These are phyloP conservation scores for Phortica magna DNA, from an alignment of 2,888 invertebrate genomes.

Conservation along the genomic window DNA sequence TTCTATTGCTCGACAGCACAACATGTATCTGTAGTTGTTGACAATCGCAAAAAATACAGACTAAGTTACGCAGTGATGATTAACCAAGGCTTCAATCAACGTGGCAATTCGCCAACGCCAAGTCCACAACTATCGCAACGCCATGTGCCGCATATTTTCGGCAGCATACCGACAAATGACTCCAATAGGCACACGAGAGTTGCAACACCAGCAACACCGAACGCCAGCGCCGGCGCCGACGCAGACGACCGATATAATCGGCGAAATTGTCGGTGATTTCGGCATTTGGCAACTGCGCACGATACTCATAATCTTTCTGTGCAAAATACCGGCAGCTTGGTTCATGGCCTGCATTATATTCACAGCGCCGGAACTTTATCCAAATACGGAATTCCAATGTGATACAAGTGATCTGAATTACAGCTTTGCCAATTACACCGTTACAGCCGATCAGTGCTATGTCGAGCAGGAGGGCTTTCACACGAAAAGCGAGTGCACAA, in stretches of 20 bases:
- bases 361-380: slow-evolving; percentile 77
- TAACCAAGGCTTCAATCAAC: slow-evolving; percentile 38
- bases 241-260: slow-evolving; percentile 66
- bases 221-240: slow-evolving; percentile 4
- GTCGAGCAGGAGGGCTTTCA: slow-evolving; percentile 54
- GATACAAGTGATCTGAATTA: slow-evolving; percentile 52
- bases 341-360: slow-evolving; percentile 79
- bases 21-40: background rate
- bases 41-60: slow-evolving; percentile 9
- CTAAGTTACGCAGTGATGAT: slow-evolving; percentile 33
- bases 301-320: slow-evolving; percentile 77
- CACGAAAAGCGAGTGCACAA: slow-evolving; percentile 56
- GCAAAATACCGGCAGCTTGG: slow-evolving; percentile 79
- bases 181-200: background rate
- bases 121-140: slow-evolving; percentile 58
- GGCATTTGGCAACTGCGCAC: slow-evolving; percentile 78
- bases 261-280: slow-evolving; percentile 76
- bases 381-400: slow-evolving; percentile 68
- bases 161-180: slow-evolving; percentile 12
- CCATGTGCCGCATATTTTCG: slow-evolving; percentile 38
- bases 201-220: slow-evolving; percentile 6
- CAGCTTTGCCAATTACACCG: slow-evolving; percentile 50
- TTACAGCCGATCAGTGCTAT: slow-evolving; percentile 68
- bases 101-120: slow-evolving; percentile 46
- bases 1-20: background rate